These are phyloP conservation scores for Scaptomyza montana DNA, from an alignment of 1,140 invertebrate species.

Conservation along the genomic window DNA sequence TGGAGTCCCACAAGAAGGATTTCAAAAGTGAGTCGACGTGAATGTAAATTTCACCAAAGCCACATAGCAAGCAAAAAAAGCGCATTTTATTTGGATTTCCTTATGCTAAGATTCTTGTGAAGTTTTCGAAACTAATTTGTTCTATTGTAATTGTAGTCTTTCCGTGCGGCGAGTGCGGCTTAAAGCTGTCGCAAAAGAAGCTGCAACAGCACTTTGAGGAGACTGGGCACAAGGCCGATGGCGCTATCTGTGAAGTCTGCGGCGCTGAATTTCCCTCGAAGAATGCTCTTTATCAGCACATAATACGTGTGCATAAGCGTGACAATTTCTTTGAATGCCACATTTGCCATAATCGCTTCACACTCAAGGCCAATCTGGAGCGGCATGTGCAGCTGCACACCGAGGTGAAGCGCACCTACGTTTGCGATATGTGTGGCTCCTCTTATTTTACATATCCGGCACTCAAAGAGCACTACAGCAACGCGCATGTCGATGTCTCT, in stretches of 20 bases:
- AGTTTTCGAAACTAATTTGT: not conserved
- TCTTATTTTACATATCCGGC: constrained; percentile 83
- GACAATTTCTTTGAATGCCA: constrained; percentile 83
- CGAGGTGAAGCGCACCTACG: constrained; percentile 81
- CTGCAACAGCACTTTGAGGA: constrained; percentile 80
- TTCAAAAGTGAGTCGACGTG: constrained; percentile 82
- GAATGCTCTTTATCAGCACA: constrained; percentile 80
- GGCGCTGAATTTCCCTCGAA: constrained; percentile 77
- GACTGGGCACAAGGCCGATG: constrained; percentile 79
- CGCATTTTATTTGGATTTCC: not conserved
- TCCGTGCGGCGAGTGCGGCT: constrained; percentile 78
- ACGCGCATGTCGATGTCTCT: constrained; percentile 77
- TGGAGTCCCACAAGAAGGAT: constrained; percentile 83
- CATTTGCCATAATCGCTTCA: constrained; percentile 83
- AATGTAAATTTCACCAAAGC: constrained; percentile 80
- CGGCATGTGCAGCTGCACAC: constrained; percentile 83
- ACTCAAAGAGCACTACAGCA: constrained; percentile 82
- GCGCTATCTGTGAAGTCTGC: constrained; percentile 82
- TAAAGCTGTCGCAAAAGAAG: constrained; percentile 78
- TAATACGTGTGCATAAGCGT: constrained; percentile 78
- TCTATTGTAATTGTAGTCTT: constrained; percentile 53
- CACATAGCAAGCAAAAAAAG: not conserved
- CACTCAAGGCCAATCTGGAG: constrained; percentile 81
- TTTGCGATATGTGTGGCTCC: constrained; percentile 82
- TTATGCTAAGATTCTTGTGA: not conserved